Base-by-base conservation (phyloP, 2,888 invertebrate genomes). In the Megalurothrips usitatus region DNA sequence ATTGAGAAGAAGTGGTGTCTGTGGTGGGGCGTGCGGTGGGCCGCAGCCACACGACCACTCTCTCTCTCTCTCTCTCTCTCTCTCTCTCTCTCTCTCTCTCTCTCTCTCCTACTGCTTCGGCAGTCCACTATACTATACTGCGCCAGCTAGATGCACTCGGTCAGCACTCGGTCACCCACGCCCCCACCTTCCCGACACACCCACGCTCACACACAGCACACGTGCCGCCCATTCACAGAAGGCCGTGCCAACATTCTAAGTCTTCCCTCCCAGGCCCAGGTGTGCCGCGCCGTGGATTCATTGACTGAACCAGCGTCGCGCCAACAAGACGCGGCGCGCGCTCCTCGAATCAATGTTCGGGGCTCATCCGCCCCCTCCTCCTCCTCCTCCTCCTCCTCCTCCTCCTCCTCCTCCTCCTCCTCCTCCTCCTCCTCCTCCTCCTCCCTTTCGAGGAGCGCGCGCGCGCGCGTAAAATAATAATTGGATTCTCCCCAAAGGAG, bases 1-100 rank as follows among this genome's bases (percentile, higher is more conserved):
- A 43, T 6, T 43, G 58, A 19, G 58, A 58, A 58, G 58, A 6
- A 19, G 14, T 58, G 19, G 58, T 19, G 58, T 58, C 19, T 58
- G 58, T 58, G 58, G 58, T 58, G 58, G 58, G 19, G 19, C 58
- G 58, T 58, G 58, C 17, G 58, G 34, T 43, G 34, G 34, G 34
- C 19, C 17, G 58, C 6, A 58, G 58, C 34, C 34, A 58, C 17
- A 9, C 58, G 14, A 19, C 14, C 19, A 14, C 52, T 52, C 52
- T 52, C 52, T 52, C 52, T 52, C 52, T 52, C 52, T 52, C 52
- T 52, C 52, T 52, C 52, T 52, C 52, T 52, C 52, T 52, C 52
- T 52, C 52, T 52, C 52, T 52, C 52, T 52, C 52, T 52, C 52
- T 52, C 52, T 52, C 52, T 52, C 52, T 6, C 52, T 52, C 52